Conservation (phyloP, 1,140 invertebrate species). For the Drosophila sulfurigaster region DNA sequence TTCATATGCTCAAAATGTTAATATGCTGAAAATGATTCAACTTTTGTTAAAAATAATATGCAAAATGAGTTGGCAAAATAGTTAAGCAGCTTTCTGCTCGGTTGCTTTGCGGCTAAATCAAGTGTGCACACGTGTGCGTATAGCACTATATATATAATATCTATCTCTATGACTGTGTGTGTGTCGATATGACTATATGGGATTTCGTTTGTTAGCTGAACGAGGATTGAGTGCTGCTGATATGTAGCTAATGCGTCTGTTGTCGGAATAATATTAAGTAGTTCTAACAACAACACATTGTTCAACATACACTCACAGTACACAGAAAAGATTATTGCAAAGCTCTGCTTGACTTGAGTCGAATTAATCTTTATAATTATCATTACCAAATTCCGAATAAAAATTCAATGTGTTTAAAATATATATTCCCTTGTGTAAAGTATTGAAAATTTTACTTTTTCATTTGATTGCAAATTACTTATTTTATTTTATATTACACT, state of each 20-base stretch:
- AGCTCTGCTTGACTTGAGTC: too few species aligned
- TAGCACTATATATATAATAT: not conserved
- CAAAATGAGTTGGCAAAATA: conserved; percentile 68
- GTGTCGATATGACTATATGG: conserved; percentile 6
- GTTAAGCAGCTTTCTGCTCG: conserved; percentile 67
- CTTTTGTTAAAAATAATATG: conserved; percentile 71
- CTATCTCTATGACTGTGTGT: not conserved
- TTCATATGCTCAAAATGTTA: conserved; percentile 45
- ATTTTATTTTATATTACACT: too few species aligned
- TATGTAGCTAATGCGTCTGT: conserved; percentile 37
- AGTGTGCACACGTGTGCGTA: conserved; percentile 17
- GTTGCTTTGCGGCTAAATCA: conserved; percentile 54
- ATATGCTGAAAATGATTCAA: conserved; percentile 66
- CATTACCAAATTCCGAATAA: too few species aligned
- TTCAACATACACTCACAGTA: conserved; percentile 6
- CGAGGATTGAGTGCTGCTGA: conserved; percentile 31
- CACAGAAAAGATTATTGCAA: too few species aligned
- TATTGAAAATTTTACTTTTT: too few species aligned
- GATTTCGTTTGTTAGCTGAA: conserved; percentile 26
- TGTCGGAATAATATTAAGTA: conserved; percentile 23
- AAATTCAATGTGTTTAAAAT: too few species aligned
- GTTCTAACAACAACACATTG: conserved; percentile 17
- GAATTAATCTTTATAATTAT: too few species aligned
- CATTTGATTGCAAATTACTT: too few species aligned
- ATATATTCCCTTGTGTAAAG: too few species aligned